Base-by-base conservation (phyloP, 2,113 vertebrate genomes). In the Trochalopteron elliotii region DNA sequence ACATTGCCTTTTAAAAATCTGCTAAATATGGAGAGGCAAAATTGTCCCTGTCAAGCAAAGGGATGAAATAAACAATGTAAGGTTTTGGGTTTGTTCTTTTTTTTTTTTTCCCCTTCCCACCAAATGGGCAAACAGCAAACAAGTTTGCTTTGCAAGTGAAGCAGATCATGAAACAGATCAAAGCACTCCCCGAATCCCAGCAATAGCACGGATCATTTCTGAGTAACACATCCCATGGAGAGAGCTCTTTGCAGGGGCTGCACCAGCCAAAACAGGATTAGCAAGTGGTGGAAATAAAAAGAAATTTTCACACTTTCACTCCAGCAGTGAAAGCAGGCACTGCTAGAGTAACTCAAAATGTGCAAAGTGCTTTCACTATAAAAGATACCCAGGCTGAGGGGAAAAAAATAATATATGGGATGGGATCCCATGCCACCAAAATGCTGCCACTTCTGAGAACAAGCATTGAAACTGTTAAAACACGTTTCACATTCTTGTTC, bases 181-280 rank as follows among this genome's bases (percentile, higher is more conserved):
- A 96, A 96, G 87, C 71, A 45, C 52, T 76, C 57, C 69, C 72
- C 25, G 4, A 67, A 78, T 88, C 83, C 64, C 89, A 76, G 82
- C 82, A 50, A 67, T 61, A 89, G 74, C 68, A 72, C 0, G 3
- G 82, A 87, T 74, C 57, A 57, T 82, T 93, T 72, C 94, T 37
- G 91, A 93, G 94, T 92, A 95, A 96, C 96, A 94, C 89, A 94
- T 95, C 74, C 88, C 87, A 82, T 75, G 88, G 81, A 95, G 77
- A 93, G 65, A 94, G 70, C 77, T 84, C 67, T 87, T 82, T 85
- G 86, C 85, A 94, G 83, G 83, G 86, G 83, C 91, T 91, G 93
- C 83, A 95, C 37, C 94, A 96, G 94, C 87, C 95, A 95, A 94
- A 97, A 97, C 81, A 94, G 94, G 93, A 94, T 97, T 93, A 96